Conservation (phyloP, 1,140 invertebrate species). For the Pollicipes pollicipes region DNA sequence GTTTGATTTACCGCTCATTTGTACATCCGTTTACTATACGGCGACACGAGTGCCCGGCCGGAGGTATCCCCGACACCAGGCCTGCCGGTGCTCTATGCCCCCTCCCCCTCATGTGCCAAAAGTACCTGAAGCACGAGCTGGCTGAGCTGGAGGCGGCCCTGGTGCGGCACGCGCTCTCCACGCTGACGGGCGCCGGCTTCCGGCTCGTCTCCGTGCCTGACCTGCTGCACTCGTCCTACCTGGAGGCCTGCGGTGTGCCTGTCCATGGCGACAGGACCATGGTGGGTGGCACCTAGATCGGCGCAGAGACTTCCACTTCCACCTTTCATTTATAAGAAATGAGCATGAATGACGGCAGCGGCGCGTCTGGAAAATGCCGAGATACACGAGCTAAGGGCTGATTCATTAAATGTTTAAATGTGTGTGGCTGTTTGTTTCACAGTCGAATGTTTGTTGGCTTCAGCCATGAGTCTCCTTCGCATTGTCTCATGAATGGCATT, state of each 20-base stretch:
- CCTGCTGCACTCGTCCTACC: slow-evolving; percentile 53
- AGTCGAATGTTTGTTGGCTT: too few relatives aligned
- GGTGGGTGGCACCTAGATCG: slow-evolving; percentile 35
- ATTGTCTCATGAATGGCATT: too few relatives aligned
- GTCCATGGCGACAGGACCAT: slow-evolving; percentile 54
- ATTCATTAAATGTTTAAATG: slow-evolving; percentile 1
- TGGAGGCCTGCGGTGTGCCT: slow-evolving; percentile 74
- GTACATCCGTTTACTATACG: background rate
- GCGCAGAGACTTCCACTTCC: slow-evolving; percentile 16
- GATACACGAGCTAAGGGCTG: background rate
- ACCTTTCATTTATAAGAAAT: slow-evolving; percentile 8
- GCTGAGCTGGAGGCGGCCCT: slow-evolving; percentile 69
- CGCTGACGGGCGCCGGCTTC: slow-evolving; percentile 47
- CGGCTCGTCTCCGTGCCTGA: slow-evolving; percentile 78
- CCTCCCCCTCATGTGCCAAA: slow-evolving; percentile 25
- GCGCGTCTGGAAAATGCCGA: too few relatives aligned
- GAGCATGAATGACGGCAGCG: background rate
- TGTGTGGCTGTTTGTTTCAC: too few relatives aligned
- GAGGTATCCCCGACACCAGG: slow-evolving; percentile 31
- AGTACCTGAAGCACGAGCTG: slow-evolving; percentile 43
- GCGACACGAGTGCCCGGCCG: background rate
- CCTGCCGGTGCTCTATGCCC: slow-evolving; percentile 23
- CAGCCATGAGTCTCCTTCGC: too few relatives aligned
- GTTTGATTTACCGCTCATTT: too few relatives aligned
- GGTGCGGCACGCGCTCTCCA: slow-evolving; percentile 49